phyloP scores from a whole-genome alignment of 2,797 vertebrate species.

The Coracias cyanogaster region DNA sequence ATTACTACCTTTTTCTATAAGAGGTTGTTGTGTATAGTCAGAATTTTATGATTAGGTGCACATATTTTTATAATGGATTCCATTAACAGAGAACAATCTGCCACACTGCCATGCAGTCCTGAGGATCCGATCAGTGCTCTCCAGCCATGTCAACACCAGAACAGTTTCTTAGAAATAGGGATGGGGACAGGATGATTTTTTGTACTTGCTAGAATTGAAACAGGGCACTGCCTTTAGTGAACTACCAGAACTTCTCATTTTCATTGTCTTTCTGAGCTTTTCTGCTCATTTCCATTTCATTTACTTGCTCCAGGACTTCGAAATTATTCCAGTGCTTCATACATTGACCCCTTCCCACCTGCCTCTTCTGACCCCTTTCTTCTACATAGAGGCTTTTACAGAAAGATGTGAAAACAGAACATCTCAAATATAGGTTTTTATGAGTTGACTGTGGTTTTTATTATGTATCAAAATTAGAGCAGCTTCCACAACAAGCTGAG shows the following conservation, averaged over 20 bases:
- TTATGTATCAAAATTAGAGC: neutral
- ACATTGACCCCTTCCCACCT: neutral
- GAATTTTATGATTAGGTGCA: constrained; percentile 30
- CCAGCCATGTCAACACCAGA: neutral
- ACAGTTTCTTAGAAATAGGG: neutral
- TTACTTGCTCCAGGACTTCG: neutral
- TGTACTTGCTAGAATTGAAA: neutral
- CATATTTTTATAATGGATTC: constrained; percentile 49
- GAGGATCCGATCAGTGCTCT: neutral
- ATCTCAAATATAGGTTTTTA: neutral
- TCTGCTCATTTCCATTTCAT: neutral
- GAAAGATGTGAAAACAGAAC: neutral
- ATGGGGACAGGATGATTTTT: neutral
- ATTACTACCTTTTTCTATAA: constrained; percentile 37
- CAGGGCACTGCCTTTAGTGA: neutral
- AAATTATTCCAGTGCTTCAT: neutral
- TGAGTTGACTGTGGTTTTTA: neutral
- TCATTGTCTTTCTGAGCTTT: neutral
- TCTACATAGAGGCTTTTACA: neutral
- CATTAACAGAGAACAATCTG: neutral
- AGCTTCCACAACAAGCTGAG: neutral
- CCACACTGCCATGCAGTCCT: neutral
- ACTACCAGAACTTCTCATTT: neutral
- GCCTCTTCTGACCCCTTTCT: neutral
- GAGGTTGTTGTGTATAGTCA: neutral